Conservation (phyloP, 2,113 vertebrate species). For the Butastur rufipennis region DNA sequence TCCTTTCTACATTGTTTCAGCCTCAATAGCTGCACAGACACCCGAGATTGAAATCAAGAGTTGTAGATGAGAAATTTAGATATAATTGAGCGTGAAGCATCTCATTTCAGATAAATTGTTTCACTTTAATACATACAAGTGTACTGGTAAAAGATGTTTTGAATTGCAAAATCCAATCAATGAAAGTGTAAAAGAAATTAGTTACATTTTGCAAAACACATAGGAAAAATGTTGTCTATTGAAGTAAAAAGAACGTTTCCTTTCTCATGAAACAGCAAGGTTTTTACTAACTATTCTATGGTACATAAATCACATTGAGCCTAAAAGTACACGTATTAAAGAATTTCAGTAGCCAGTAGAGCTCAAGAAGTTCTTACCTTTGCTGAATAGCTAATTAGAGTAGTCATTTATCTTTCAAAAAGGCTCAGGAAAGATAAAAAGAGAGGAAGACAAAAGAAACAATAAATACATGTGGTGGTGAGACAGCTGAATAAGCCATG, state of each 20-base stretch:
- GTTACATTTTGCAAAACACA: conserved; percentile 64
- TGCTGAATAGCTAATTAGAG: conserved; percentile 19
- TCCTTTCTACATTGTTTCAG: conserved; percentile 49
- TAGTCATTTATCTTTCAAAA: conserved; percentile 11
- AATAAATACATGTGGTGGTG: not conserved
- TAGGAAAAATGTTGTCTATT: conserved; percentile 31
- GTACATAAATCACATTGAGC: conserved; percentile 42
- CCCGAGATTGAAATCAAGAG: conserved; percentile 61
- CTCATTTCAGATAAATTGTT: conserved; percentile 65
- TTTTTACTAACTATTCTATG: conserved; percentile 19
- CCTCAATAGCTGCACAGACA: conserved; percentile 45
- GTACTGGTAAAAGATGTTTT: conserved; percentile 52
- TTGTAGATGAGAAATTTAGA: conserved; percentile 60
- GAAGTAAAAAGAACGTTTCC: conserved; percentile 26
- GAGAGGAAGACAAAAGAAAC: not conserved
- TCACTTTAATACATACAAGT: conserved; percentile 49
- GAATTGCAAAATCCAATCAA: conserved; percentile 67
- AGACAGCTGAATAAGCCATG: not conserved
- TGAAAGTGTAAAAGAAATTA: conserved; percentile 61
- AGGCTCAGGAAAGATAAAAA: not conserved
- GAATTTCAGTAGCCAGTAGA: conserved; percentile 9
- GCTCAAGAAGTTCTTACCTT: conserved; percentile 9
- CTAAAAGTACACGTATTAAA: not conserved
- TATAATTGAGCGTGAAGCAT: conserved; percentile 65
- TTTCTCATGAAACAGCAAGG: not conserved